A percentile compares a stretch with the other conserved stretches of the same genome.
phyloP scores from a whole-genome alignment of 2,113 vertebrate genomes.

The Rhea pennata region DNA sequence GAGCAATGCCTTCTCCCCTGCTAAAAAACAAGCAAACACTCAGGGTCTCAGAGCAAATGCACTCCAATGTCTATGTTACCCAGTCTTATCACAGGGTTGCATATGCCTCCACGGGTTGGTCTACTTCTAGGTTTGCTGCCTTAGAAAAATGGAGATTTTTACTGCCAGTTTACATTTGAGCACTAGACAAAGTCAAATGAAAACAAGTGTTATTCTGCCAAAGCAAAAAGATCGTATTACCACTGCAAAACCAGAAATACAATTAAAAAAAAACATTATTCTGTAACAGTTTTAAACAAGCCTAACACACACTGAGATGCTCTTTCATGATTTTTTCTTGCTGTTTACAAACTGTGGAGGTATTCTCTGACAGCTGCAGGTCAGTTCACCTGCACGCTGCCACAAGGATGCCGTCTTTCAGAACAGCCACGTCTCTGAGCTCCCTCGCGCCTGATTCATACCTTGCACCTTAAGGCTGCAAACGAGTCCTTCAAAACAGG shows the following conservation, averaged over 20 bases:
- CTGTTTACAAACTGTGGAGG: not conserved
- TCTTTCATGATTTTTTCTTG: not conserved
- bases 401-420: not conserved
- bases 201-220: not conserved
- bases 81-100: not conserved
- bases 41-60: not conserved
- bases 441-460: not conserved
- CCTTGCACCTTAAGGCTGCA: not conserved
- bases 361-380: not conserved
- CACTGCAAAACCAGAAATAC: not conserved
- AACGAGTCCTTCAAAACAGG: not conserved
- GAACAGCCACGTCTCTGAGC: not conserved
- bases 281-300: not conserved
- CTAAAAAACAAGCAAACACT: not conserved
- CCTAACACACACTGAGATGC: not conserved
- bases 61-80: not conserved
- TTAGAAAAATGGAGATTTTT: not conserved
- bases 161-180: not conserved
- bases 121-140: not conserved
- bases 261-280: not conserved
- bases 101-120: fast-evolving
- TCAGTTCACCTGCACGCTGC: not conserved
- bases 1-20: not conserved
- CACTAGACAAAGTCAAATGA: not conserved
- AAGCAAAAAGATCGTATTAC: not conserved